Conservation (phyloP, 2,113 vertebrate genomes). For the Serranochromis macrocephalus region DNA sequence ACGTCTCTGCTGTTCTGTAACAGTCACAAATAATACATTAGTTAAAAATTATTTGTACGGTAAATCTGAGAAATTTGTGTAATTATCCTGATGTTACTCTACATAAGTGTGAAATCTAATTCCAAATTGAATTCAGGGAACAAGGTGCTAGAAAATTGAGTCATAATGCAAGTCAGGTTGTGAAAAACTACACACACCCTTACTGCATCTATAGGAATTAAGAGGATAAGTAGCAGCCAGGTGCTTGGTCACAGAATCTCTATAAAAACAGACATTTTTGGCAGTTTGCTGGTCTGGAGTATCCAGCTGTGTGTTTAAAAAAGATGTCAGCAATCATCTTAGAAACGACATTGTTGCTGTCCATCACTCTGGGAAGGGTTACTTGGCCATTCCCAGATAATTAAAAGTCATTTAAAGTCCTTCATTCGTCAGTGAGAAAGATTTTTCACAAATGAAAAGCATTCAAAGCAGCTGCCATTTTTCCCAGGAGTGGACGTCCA, state of each 20-base stretch:
- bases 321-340: neutral
- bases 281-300: neutral
- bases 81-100: neutral
- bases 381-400: neutral
- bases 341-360: neutral
- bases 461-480: neutral
- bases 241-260: neutral
- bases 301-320: neutral
- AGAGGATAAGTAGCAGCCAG: neutral
- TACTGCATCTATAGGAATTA: neutral
- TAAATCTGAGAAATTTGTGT: neutral
- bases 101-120: neutral
- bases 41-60: neutral
- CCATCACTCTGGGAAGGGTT: neutral
- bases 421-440: neutral
- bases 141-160: neutral
- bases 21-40: conserved; percentile 23
- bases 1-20: conserved; percentile 85
- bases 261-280: neutral
- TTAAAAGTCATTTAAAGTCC: neutral
- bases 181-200: neutral
- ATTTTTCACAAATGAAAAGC: neutral
- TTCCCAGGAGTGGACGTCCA: neutral
- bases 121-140: neutral
- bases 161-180: neutral